These are phyloP conservation scores for Gambusia holbrooki DNA, from an alignment of 2,113 vertebrate genomes.

Conservation along the genomic window DNA sequence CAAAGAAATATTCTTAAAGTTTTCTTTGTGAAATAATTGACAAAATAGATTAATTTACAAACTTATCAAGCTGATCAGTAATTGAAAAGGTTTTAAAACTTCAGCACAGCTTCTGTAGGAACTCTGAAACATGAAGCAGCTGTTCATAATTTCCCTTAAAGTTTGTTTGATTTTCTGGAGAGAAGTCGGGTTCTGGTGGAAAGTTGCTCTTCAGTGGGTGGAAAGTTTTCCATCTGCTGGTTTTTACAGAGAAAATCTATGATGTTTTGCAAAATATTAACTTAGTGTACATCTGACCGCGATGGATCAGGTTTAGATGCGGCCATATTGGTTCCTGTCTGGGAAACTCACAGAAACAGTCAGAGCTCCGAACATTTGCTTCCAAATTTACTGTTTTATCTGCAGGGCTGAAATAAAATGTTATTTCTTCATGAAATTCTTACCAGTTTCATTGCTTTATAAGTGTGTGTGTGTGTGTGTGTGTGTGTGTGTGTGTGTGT, in stretches of 20 bases:
- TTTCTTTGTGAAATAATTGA: not conserved
- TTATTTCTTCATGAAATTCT: not conserved
- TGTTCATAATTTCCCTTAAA: not conserved
- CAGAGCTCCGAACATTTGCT: not conserved
- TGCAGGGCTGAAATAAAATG: not conserved
- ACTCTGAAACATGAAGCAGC: not conserved
- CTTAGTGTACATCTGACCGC: not conserved
- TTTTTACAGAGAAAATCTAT: not conserved
- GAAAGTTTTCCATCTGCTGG: slow-evolving; percentile 26
- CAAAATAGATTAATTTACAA: not conserved
- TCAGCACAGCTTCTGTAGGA: not conserved
- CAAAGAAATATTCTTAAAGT: not conserved
- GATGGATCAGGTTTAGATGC: not conserved
- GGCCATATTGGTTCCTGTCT: not conserved
- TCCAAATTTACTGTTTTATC: no score
- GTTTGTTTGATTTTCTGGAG: no score
- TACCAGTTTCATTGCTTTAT: not conserved
- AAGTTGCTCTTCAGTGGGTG: slow-evolving; percentile 18
- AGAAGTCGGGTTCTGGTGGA: slow-evolving; percentile 1
- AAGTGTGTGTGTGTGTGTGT: no score
- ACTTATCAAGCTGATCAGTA: not conserved
- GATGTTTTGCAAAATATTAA: not conserved
- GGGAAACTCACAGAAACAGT: not conserved
- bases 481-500: no score
- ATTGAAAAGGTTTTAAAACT: not conserved